Evolutionary conservation across 2,888 invertebrate species (phyloP), one percentile per base, ranked within the genome.

Genomic region (Phortica okadai): DNA sequence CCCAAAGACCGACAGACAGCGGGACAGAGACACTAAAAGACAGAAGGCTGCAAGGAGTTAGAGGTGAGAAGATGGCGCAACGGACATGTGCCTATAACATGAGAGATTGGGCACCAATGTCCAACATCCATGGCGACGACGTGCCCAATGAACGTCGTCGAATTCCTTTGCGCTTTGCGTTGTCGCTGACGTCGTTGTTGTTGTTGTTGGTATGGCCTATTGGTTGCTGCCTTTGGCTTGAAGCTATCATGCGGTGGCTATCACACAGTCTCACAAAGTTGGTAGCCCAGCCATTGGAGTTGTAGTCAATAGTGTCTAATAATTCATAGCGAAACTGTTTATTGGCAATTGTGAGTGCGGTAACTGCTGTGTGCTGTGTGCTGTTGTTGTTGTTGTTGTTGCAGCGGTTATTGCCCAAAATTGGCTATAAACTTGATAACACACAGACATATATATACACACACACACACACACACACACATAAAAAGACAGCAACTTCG

Each of bases 291-390:
- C 33, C 33, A 33, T 33, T 4, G 33, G 33, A 33, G 33, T 10
- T 59, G 21, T 4, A 59, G 25, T 59, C 59, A 59, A 21, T 86
- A 86, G 85, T 87, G 83, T 84, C 83, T 82, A 83, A 86, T 86
- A 88, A 86, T 88, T 86, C 86, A 86, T 86, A 86, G 87, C 85
- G 83, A 88, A 88, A 77, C 73, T 74, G 73, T 72, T 77, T 77
- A 70, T 74, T 74, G 70, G 86, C 79, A 72, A 72, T 72, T 72
- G 16, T 56, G 69, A 11, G 44, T 79, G 80, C 75, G 62, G 62
- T 62, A 10, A 62, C 62, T 16, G 62, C 21, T 1, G 1, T 54
- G 54, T 54, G 54, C 54, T 54, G 54, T 3, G 77, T 56, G 77
- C 45, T 74, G 77, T 72, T 50, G 64, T 54, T 75, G 77, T 66